Percentiles rank a stretch among this genome's conserved stretches.
These are phyloP conservation scores for Okamejei kenojei DNA, from an alignment of 2,797 vertebrate genomes.

Conservation along the genomic window DNA sequence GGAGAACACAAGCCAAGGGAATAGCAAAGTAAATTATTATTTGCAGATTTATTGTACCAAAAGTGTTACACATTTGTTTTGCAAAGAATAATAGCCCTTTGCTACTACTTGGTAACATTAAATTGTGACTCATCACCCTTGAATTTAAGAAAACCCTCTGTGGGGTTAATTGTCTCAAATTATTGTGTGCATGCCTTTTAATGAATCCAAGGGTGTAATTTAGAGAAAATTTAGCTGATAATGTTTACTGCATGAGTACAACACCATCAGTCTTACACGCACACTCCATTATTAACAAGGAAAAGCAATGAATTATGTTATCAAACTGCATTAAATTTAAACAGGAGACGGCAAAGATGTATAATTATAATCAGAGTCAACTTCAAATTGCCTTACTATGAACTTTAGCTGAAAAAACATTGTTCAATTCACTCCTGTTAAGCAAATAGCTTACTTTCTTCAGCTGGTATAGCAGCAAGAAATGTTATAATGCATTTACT, in stretches of 20 bases:
- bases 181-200: background rate
- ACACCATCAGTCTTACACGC: constrained; percentile 1
- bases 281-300: background rate
- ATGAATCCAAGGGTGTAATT: constrained; percentile 13
- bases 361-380: background rate
- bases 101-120: background rate
- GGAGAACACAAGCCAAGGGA: background rate
- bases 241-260: background rate
- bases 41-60: background rate
- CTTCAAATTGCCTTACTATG: background rate
- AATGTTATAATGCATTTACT: background rate
- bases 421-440: background rate
- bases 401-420: background rate
- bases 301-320: constrained; percentile 12
- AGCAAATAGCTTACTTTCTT: background rate
- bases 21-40: background rate
- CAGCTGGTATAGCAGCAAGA: background rate
- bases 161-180: constrained; percentile 17
- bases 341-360: background rate
- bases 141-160: background rate
- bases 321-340: constrained; percentile 8
- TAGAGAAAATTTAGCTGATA: background rate
- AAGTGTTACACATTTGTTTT: too few species aligned
- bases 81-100: background rate
- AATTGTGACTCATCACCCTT: background rate